Evolutionary conservation across 2,888 invertebrate species (phyloP).

Genomic region (Poecilus cupreus): DNA sequence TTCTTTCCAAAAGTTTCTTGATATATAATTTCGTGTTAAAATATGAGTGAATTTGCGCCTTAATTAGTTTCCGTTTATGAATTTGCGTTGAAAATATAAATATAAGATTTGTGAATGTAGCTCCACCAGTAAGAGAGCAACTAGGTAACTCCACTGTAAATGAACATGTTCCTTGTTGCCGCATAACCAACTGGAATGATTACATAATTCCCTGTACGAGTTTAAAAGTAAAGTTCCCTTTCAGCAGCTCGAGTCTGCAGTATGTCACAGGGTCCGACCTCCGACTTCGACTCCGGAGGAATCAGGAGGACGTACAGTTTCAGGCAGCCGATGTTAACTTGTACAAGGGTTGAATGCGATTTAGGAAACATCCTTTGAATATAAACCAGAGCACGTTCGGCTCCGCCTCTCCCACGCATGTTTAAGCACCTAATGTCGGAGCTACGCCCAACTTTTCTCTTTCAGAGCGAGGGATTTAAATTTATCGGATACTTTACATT

Average conservation of each 20-base stretch:
- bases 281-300: neutral
- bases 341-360: conserved; percentile 35
- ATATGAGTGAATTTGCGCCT: too few species aligned
- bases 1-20: too few species aligned
- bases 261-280: neutral
- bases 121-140: too few species aligned
- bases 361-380: conserved; percentile 34
- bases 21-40: too few species aligned
- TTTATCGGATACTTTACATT: neutral
- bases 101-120: too few species aligned
- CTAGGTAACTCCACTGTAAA: neutral
- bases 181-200: conserved; percentile 1
- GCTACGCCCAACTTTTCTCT: conserved; percentile 21
- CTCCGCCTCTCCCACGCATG: conserved; percentile 14
- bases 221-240: conserved; percentile 15
- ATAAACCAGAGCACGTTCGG: conserved; percentile 25
- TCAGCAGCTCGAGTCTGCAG: neutral
- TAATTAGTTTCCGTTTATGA: too few species aligned
- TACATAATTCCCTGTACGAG: conserved; percentile 1
- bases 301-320: too few species aligned
- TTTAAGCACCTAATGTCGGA: conserved; percentile 19
- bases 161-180: neutral
- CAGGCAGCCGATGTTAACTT: neutral
- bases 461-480: neutral
- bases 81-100: too few species aligned